Base-by-base conservation (phyloP, 2,888 invertebrate species). In the Eristalis intricaria region DNA sequence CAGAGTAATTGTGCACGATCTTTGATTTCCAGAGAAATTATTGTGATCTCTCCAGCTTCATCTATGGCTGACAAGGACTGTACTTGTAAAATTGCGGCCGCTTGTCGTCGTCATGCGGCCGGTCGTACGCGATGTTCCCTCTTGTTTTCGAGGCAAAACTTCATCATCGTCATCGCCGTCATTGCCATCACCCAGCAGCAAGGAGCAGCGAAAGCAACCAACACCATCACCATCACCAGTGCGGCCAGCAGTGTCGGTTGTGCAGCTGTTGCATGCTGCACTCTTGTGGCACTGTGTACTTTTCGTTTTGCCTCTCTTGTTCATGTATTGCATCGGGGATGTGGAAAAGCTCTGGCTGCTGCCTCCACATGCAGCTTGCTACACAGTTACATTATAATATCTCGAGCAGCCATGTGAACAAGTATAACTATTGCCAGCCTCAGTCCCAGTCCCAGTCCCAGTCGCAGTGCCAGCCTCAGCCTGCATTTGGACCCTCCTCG, bases 1-100 rank as follows among this genome's bases (percentile, higher is more conserved):
- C 78, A 70, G 83, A 86, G 88, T 88, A 86, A 88, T 88, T 86
- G 88, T 79, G 83, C 86, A 86, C 83, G 88, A 88, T 88, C 88
- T 88, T 83, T 88, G 88, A 86, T 86, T 86, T 86, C 86, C 86
- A 79, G 86, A 63, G 86, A 86, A 88, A 86, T 84, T 76, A 83
- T 80, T 83, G 85, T 85, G 81, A 81, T 85, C 77, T 81, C 78
- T 63, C 61, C 68, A 73, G 85, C 85, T 88, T 84, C 88, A 88
- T 86, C 86, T 86, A 86, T 86, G 83, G 66, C 83, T 86, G 86
- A 86, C 86, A 86, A 86, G 83, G 86, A 83, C 82, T 86, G 86
- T 86, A 86, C 86, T 86, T 86, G 86, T 86, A 86, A 86, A 83
- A 78, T 86, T 83, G 78, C 78, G 74, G 75, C 70, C 78, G 78